Percentiles rank a stretch among this genome's conserved stretches.
Evolutionary conservation across 2,113 vertebrate genomes (phyloP).

Genomic region (Myxocyprinus asiaticus): DNA sequence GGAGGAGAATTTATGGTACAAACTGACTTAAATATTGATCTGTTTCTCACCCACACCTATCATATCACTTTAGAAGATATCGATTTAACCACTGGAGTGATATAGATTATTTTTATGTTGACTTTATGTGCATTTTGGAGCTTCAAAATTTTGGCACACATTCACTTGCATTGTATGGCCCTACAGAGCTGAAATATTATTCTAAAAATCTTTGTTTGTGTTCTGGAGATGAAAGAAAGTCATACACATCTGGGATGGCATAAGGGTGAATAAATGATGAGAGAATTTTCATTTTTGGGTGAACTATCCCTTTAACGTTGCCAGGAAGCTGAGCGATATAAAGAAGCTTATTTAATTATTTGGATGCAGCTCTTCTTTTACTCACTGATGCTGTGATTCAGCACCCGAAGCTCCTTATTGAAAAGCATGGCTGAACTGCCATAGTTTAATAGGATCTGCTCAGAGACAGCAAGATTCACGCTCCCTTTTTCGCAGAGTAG

Average conservation of each 20-base stretch:
- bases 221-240: no score
- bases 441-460: neutral
- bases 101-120: no score
- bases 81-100: no score
- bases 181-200: no score
- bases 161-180: neutral
- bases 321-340: slow-evolving; percentile 33
- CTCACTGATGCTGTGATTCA: neutral
- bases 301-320: neutral
- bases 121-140: slow-evolving; percentile 8
- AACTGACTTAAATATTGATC: no score
- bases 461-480: neutral
- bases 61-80: no score
- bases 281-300: no score
- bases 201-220: no score
- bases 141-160: slow-evolving; percentile 9
- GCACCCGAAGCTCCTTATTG: neutral
- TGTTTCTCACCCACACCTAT: no score
- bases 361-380: slow-evolving; percentile 10
- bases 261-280: no score
- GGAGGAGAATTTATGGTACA: no score
- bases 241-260: no score
- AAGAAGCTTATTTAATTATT: slow-evolving; percentile 43
- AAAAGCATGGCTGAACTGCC: slow-evolving; percentile 21
- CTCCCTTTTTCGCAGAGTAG: neutral